phyloP scores from a whole-genome alignment of 2,888 invertebrate genomes.

The Dyspetes luteomarginatus region DNA sequence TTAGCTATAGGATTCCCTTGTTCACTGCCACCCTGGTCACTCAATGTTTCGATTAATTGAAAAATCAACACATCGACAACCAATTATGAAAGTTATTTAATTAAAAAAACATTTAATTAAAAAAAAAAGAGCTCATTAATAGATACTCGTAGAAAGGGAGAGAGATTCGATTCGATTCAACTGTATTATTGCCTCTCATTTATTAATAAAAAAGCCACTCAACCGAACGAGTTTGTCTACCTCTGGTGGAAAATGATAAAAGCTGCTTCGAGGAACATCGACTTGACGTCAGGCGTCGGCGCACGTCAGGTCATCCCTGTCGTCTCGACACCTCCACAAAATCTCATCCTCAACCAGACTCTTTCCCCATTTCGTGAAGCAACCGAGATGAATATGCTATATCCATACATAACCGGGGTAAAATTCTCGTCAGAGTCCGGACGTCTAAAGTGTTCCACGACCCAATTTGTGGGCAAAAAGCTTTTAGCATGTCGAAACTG shows the following conservation, averaged over 20 bases:
- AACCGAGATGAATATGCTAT: slow-evolving; percentile 10
- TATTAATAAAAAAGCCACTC: slow-evolving; percentile 29
- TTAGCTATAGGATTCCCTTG: too few relatives aligned
- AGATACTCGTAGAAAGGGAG: neutral
- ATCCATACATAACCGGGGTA: slow-evolving; percentile 7
- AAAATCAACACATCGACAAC: too few relatives aligned
- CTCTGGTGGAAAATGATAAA: slow-evolving; percentile 53
- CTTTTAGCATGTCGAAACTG: slow-evolving; percentile 61
- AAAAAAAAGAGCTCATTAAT: neutral
- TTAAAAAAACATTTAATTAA: neutral
- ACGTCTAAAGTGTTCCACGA: slow-evolving; percentile 64
- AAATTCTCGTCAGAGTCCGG: slow-evolving; percentile 38
- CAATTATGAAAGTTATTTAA: too few relatives aligned
- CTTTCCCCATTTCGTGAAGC: neutral
- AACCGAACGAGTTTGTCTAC: slow-evolving; percentile 41
- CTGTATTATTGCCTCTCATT: neutral
- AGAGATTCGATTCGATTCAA: slow-evolving; percentile 9
- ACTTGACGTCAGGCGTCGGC: slow-evolving; percentile 6
- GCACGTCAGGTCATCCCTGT: neutral
- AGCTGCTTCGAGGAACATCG: slow-evolving; percentile 43
- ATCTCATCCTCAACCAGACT: slow-evolving; percentile 1
- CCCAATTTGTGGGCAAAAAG: slow-evolving; percentile 65
- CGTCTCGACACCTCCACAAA: slow-evolving; percentile 29
- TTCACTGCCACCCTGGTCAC: too few relatives aligned
- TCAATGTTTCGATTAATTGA: too few relatives aligned